These are phyloP conservation scores for Cetonia aurata DNA, from an alignment of 2,888 invertebrate species.

Conservation along the genomic window DNA sequence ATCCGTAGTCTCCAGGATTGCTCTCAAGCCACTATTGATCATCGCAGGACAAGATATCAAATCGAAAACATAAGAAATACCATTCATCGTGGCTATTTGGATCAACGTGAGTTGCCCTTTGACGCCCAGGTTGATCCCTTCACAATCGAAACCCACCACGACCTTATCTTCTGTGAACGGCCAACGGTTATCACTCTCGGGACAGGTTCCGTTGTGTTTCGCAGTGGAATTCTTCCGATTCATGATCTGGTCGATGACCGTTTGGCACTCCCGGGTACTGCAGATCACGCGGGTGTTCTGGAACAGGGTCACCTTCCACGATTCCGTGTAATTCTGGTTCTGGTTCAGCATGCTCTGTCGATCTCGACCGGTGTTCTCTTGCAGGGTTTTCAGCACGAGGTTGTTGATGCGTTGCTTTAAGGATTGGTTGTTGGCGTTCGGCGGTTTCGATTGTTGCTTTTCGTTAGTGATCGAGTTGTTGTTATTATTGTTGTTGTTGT, in stretches of 20 bases:
- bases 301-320: slow-evolving; percentile 85
- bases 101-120: slow-evolving; percentile 90
- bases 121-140: slow-evolving; percentile 91
- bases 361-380: slow-evolving; percentile 83
- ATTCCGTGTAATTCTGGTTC: slow-evolving; percentile 68
- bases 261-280: slow-evolving; percentile 81
- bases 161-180: slow-evolving; percentile 66
- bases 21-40: slow-evolving; percentile 84
- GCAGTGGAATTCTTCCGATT: slow-evolving; percentile 65
- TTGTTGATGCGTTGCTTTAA: slow-evolving; percentile 90
- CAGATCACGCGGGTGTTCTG: slow-evolving; percentile 87
- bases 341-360: slow-evolving; percentile 64
- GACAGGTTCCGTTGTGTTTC: slow-evolving; percentile 13
- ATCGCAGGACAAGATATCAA: slow-evolving; percentile 86
- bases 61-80: slow-evolving; percentile 90
- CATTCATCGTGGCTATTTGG: slow-evolving; percentile 85
- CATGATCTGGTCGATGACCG: slow-evolving; percentile 81
- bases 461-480: slow-evolving; percentile 35
- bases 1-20: slow-evolving; percentile 82
- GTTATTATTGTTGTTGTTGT: slow-evolving; percentile 46
- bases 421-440: slow-evolving; percentile 77
- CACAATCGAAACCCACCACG: slow-evolving; percentile 89
- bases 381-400: slow-evolving; percentile 88
- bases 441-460: slow-evolving; percentile 46
- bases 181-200: slow-evolving; percentile 55